Base-by-base conservation (phyloP, 1,140 invertebrate genomes). In the Tetranychus urticae region DNA sequence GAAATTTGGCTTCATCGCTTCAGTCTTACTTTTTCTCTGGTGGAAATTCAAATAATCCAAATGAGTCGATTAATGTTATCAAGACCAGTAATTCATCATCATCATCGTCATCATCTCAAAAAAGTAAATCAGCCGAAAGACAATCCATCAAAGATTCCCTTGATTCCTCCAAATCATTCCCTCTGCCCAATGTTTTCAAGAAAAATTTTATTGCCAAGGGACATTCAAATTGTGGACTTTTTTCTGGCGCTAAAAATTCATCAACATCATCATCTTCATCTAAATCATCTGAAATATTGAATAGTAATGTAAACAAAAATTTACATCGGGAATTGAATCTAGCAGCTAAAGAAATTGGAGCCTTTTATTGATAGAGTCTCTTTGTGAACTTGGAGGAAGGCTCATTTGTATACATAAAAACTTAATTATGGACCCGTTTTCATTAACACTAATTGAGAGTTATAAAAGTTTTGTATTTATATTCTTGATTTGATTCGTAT, bases 181-280 rank as follows among this genome's bases (percentile, higher is more conserved):
- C 65, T 47, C 13, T 67, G 5, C 66, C 66, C 12, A 61, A 60
- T n/a, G 61, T 63, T 23, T 67, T 65, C 45, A 63, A 54, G 47
- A 66, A 58, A 39, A 66, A 65, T 50, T 67, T 67, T 39, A 54
- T 67, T n/a, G 23, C 34, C 10, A 61, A 60, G 54, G 65, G 66
- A 6, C 65, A 67, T 55, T 58, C 61, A 14, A 67, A 64, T 31
- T 66, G 63, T 47, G 66, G 63, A 10, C 48, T 63, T 13, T 67
- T 65, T 50, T 67, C 66, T 4, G 66, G 42, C 31, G 23, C 50
- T 23, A 33, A 33, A n/a, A 23, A 23, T 31, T 33, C 31, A 31
- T 31, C 31, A n/a, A n/a, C 50, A 6, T 33, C n/a, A n/a, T n/a
- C 50, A 52, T 8, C n/a, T 31, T 33, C 31, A 31, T 52, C 50